Evolutionary conservation across 2,797 vertebrate species (phyloP).

Genomic region (Scolopax bukidnonensis): DNA sequence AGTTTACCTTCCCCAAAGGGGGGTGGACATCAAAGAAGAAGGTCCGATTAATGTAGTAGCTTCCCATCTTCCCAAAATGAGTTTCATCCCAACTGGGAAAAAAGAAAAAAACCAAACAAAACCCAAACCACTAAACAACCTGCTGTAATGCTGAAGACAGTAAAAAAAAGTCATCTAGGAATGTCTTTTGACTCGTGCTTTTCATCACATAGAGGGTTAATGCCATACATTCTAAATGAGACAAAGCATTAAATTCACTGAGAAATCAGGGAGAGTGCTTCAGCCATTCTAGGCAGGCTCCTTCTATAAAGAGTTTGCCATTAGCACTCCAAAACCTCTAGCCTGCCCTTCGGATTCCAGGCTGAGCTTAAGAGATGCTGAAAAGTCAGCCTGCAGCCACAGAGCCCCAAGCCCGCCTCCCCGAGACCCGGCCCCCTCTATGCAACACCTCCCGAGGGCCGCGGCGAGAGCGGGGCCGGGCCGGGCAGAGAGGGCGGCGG

Average conservation of each 20-base stretch:
- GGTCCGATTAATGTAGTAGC: conserved; percentile 97
- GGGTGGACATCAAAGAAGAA: conserved; percentile 99
- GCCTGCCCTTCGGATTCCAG: background rate
- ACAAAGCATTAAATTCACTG: background rate
- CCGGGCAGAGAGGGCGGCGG: background rate
- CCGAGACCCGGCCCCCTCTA: rapidly evolving
- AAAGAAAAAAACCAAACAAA: background rate
- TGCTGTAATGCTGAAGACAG: background rate
- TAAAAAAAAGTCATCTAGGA: background rate
- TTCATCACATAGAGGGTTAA: background rate
- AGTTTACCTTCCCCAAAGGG: conserved; percentile 92
- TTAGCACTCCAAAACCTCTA: background rate
- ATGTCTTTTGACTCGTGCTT: background rate
- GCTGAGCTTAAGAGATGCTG: rapidly evolving
- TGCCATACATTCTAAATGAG: rapidly evolving
- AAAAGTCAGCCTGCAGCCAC: background rate
- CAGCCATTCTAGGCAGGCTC: background rate
- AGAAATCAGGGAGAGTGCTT: background rate
- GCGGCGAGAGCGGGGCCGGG: background rate
- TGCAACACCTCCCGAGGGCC: background rate
- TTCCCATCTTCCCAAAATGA: conserved; percentile 99
- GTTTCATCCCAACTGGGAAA: conserved; percentile 96
- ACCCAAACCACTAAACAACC: background rate
- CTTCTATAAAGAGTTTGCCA: background rate
- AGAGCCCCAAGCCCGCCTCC: rapidly evolving